phyloP scores from a whole-genome alignment of 2,113 vertebrate genomes.

The Salvelinus sp. region DNA sequence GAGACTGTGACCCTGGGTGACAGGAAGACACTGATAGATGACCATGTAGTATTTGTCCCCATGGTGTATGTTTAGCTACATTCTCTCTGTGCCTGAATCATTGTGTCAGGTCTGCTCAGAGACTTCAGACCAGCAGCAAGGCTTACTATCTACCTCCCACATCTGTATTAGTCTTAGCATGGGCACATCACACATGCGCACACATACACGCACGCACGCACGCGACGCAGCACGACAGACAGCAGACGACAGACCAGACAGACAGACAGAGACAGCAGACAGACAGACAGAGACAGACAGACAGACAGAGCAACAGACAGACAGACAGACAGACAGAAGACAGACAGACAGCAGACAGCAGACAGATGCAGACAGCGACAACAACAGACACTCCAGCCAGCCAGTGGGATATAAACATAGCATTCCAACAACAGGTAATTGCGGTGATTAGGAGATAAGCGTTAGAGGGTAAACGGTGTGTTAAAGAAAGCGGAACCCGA shows the following conservation, averaged over 20 bases:
- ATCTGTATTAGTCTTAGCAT: constrained; percentile 38
- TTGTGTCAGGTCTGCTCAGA: background rate
- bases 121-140: constrained; percentile 1
- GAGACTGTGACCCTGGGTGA: background rate
- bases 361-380: too few species aligned
- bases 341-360: too few species aligned
- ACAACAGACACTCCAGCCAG: too few species aligned
- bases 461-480: constrained; percentile 30
- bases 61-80: constrained; percentile 12
- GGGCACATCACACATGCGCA: background rate
- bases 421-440: constrained; percentile 59
- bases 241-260: too few species aligned
- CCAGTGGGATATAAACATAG: constrained; percentile 38
- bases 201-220: too few species aligned
- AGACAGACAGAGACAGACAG: too few species aligned
- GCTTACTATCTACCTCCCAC: constrained; percentile 28
- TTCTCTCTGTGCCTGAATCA: constrained; percentile 3
- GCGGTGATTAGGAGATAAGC: constrained; percentile 71
- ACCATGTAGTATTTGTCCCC: constrained; percentile 36
- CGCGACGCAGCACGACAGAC: too few species aligned
- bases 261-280: too few species aligned
- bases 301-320: too few species aligned
- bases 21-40: constrained; percentile 39
- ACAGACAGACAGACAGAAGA: too few species aligned
- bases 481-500: constrained; percentile 29